Base-by-base conservation (phyloP, 2,888 invertebrate species). In the Pegoplata infirma region DNA sequence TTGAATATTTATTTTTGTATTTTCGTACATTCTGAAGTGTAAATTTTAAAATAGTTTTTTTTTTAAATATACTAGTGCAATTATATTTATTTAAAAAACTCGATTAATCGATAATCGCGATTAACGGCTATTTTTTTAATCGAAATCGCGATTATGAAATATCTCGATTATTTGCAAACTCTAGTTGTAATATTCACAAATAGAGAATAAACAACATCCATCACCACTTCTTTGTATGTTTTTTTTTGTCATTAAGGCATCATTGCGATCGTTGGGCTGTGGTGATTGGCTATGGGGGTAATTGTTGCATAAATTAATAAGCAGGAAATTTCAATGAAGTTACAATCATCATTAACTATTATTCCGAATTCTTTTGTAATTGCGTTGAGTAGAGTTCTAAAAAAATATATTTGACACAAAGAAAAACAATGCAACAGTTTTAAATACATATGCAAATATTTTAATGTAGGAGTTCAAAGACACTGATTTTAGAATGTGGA, bases 251-350 rank as follows among this genome's bases (percentile, higher is more conserved):
- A 74, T 61, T 47, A 61, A 56, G 55, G 55, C 55, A 47, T 36
- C 14, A 4, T 58, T 40, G 19, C 44, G 28, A 47, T 74, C 51
- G 59, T 49, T 63, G 19, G 66, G 40, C 74, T 66, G 58, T 59
- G 40, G 12, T n/a, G n/a, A n/a, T 56, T 46, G 53, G 47, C 23
- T 59, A 67, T 67, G 59, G 46, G 71, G 73, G 76, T 53, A 67
- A 76, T 77, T 76, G 66, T 63, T 82, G 80, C 81, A 84, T 83
- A 81, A 83, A 85, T 86, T 84, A 87, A 84, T 84, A 84, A 85
- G 86, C 87, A 86, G 86, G 86, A 86, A 86, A 86, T 86, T 86
- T 86, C 84, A 86, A 86, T 80, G 73, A 76, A 80, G 69, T 73
- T 63, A 46, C 16, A 55, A 49, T 55, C 68, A 56, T 75, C 40